Evolutionary conservation across 2,113 vertebrate genomes (phyloP).

Genomic region (Semicossyphus pulcher): DNA sequence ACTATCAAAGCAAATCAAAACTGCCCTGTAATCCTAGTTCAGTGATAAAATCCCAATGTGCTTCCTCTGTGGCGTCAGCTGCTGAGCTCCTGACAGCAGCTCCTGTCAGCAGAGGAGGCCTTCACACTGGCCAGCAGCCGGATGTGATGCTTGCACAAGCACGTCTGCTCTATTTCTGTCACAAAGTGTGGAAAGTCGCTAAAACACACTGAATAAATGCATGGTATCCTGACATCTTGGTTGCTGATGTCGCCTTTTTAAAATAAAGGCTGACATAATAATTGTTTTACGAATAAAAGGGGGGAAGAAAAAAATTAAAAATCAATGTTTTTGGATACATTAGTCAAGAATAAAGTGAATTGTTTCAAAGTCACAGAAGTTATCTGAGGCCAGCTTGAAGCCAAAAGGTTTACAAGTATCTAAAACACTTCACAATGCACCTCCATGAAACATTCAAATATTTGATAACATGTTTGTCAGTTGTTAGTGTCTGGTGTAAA

Average conservation of each 20-base stretch:
- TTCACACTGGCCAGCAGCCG: background rate
- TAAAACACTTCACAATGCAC: too few relatives aligned
- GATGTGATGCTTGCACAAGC: background rate
- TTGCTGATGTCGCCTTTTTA: background rate
- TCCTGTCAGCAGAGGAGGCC: slow-evolving; percentile 6
- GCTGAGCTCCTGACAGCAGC: slow-evolving; percentile 1
- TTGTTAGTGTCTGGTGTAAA: too few relatives aligned
- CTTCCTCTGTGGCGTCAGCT: slow-evolving; percentile 16
- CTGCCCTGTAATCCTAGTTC: slow-evolving; percentile 16
- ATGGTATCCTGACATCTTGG: background rate
- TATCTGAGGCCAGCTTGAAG: too few relatives aligned
- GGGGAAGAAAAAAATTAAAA: too few relatives aligned
- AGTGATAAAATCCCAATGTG: slow-evolving; percentile 11
- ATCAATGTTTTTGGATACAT: too few relatives aligned
- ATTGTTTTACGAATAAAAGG: too few relatives aligned
- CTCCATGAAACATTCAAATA: too few relatives aligned
- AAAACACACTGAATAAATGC: background rate
- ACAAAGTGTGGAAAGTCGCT: background rate
- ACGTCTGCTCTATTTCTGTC: slow-evolving; percentile 6
- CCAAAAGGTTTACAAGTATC: too few relatives aligned
- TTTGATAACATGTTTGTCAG: too few relatives aligned
- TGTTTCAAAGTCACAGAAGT: too few relatives aligned
- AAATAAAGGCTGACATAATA: too few relatives aligned
- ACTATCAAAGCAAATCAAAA: slow-evolving; percentile 36
- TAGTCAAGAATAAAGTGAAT: too few relatives aligned